These are phyloP conservation scores for Ommatoiulus sabulosus DNA, from an alignment of 2,888 invertebrate genomes.

Conservation along the genomic window DNA sequence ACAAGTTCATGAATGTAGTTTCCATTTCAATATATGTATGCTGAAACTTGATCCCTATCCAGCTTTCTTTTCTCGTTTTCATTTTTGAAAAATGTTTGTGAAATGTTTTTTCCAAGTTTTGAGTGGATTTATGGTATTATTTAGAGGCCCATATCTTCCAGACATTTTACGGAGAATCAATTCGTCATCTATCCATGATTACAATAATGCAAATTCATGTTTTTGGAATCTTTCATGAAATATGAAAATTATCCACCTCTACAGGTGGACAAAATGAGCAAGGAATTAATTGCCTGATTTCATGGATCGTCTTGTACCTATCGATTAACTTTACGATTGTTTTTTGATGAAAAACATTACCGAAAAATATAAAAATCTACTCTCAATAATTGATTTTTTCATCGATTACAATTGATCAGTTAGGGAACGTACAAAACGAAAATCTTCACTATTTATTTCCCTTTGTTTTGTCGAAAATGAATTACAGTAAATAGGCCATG, in stretches of 20 bases:
- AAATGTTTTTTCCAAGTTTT: conserved; percentile 26
- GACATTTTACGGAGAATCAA: background rate
- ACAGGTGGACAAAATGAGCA: background rate
- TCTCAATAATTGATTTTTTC: no score
- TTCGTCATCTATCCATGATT: background rate
- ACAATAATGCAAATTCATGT: background rate
- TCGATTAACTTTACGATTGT: background rate
- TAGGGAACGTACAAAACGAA: no score
- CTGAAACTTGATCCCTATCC: conserved; percentile 49
- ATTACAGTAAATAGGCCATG: background rate
- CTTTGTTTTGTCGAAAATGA: background rate
- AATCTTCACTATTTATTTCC: background rate
- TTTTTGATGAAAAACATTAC: background rate
- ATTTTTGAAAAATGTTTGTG: conserved; percentile 23
- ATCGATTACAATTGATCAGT: no score
- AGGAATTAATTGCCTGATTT: background rate
- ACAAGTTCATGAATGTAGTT: conserved; percentile 46
- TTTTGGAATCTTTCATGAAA: background rate
- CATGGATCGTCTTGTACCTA: background rate
- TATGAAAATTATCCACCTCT: background rate
- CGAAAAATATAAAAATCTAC: background rate
- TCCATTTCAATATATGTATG: conserved; percentile 47
- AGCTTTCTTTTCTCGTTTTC: conserved; percentile 35
- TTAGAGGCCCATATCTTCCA: background rate
- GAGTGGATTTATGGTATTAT: conserved; percentile 17